Evolutionary conservation across 1,140 invertebrate genomes (phyloP), one percentile per base, ranked within the genome.

Genomic region (Sogatella furcifera): DNA sequence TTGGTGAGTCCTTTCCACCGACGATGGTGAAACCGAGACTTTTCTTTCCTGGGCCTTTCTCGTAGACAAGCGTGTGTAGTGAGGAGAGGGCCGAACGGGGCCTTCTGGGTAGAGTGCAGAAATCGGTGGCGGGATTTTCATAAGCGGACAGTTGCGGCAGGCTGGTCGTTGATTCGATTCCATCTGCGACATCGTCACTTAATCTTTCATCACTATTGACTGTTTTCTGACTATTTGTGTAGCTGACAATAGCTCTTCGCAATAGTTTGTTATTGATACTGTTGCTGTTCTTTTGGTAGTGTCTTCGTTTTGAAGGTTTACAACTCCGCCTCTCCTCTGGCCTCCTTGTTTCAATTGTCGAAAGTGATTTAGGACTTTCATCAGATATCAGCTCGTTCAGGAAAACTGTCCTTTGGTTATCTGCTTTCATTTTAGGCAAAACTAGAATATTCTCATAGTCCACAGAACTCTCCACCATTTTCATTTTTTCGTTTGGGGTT

Each of bases 21-120:
- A 95, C 92, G 63, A 95, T 92, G 38, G 89, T 93, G 69, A 95
- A 95, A 2, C 92, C 92, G 17, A 96, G 76, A 0, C 88, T 88
- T 71, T 91, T 92, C 67, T 88, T 89, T 2, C 87, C 87, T 4
- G 81, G 80, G 1, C 89, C 89, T 70, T 92, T 92, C 67, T 89
- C 81, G 66, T 91, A 88, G 0, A 87, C 81, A 2, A 90, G 84
- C 0, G 84, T 88, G 66, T 86, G 78, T 63, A 88, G 88, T 0
- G 82, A 82, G 28, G 83, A 84, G 10, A 83, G 74, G 0, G 81
- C 78, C 5, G 78, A 85, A 46, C 81, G 73, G 0, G 84, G 84
- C 68, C 82, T 76, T 61, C 84, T 73, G 2, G 84, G 84, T 13
- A 88, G 69, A 2, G 85, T 86, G 66, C 84, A 86, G 64, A 86